Evolutionary conservation across 2,888 invertebrate genomes (phyloP), one percentile per base, ranked within the genome.

Genomic region (Ophraella communa): DNA sequence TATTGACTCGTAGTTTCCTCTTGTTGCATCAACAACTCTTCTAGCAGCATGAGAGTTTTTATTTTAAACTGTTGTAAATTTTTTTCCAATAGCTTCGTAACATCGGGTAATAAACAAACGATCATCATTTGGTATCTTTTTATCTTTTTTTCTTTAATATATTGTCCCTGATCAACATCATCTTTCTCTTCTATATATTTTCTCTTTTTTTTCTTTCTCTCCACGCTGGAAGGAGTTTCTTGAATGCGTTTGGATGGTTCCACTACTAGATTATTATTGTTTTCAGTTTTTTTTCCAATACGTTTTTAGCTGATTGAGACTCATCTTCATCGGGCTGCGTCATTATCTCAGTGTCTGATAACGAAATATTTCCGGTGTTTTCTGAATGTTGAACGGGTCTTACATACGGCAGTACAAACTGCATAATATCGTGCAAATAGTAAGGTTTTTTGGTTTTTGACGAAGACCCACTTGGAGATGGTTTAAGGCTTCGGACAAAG

Each of bases 311-410:
- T 24, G 17, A 4, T 8, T 27, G 27, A 52, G 27, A 27, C 7
- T 52, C 30, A 4, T 30, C 52, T 52, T 27, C 52, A 52, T 30
- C 24, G n/a, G 30, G 30, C 30, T 52, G 52, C 30, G 17, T 52
- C 30, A 52, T 14, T 52, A 17, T 8, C 30, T 4, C 52, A 27
- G 18, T 27, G 18, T 52, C 52, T 14, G 18, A 8, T 52, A 14
- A 24, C 24, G 17, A 24, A 30, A 52, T 52, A 30, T 24, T 5
- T 24, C 5, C 24, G 24, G 24, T 24, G 24, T 4, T 4, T 5
- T 24, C 4, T 24, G 5, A 4, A 24, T 24, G 24, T 5, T 4
- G 4, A 4, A 24, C 24, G 4, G 24, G 24, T 24, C 5, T 24
- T 3, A 24, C 24, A 24, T 24, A 24, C 5, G 24, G 24, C 24